Conservation (phyloP, 2,113 vertebrate genomes). For the Labrus mixtus region DNA sequence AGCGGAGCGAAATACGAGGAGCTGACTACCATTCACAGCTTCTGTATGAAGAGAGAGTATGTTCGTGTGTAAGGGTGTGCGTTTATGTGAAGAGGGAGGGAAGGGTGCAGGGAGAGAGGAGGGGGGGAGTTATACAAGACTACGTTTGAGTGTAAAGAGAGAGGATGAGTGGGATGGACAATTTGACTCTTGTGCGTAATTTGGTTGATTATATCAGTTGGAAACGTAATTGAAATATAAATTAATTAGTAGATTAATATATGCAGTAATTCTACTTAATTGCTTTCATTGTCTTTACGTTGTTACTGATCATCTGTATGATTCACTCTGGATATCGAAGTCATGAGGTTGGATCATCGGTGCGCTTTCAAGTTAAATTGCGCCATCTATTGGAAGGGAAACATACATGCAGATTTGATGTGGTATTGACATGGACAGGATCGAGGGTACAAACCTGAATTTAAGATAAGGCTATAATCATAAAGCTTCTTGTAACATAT, state of each 20-base stretch:
- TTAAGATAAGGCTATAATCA: neutral
- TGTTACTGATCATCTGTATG: neutral
- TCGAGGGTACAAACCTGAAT: neutral
- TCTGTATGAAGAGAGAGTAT: constrained; percentile 35
- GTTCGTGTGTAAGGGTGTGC: constrained; percentile 27
- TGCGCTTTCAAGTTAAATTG: constrained; percentile 35
- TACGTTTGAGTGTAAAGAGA: constrained; percentile 23
- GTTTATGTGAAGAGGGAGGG: constrained; percentile 29
- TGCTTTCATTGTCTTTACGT: constrained; percentile 3
- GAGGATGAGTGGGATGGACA: constrained; percentile 2
- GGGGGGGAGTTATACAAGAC: constrained; percentile 61
- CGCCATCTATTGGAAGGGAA: constrained; percentile 70
- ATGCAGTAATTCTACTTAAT: neutral
- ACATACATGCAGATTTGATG: constrained; percentile 13
- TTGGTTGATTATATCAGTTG: neutral
- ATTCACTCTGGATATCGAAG: neutral
- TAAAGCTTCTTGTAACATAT: neutral
- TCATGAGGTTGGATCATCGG: neutral
- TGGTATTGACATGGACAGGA: neutral
- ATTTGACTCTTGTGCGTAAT: constrained; percentile 7
- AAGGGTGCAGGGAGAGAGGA: constrained; percentile 38
- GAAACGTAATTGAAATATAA: neutral
- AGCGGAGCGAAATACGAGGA: constrained; percentile 40
- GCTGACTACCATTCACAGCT: constrained; percentile 57
- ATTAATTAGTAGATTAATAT: neutral